Percentiles rank a stretch among this genome's conserved stretches.
Evolutionary conservation across 1,140 invertebrate species (phyloP).

Genomic region (Sinella curviseta): DNA sequence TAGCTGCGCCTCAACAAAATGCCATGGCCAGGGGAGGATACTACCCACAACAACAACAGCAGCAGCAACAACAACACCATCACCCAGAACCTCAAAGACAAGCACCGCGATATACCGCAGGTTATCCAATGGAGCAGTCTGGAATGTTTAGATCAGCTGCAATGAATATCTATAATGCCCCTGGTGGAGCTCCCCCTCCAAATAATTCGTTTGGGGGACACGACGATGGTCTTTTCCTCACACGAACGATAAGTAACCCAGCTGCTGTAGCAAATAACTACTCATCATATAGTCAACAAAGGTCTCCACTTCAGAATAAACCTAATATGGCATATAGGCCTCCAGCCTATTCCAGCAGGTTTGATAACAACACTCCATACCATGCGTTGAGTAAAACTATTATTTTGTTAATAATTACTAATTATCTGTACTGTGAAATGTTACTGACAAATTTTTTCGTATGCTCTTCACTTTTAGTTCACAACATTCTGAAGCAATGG

Average conservation of each 20-base stretch:
- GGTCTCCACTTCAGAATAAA: constrained; percentile 2
- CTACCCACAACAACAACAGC: not conserved
- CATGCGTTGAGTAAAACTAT: not conserved
- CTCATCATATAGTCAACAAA: constrained; percentile 10
- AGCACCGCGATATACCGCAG: not conserved
- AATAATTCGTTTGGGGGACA: not conserved
- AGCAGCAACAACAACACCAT: no score
- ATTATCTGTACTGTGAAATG: not conserved
- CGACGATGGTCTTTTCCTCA: constrained; percentile 27
- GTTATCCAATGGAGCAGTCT: constrained; percentile 4
- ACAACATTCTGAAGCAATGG: constrained; percentile 36
- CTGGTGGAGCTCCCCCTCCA: not conserved
- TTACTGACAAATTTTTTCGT: not conserved
- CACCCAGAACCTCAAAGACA: constrained; percentile 4
- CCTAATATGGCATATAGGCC: not conserved
- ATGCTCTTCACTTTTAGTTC: not conserved
- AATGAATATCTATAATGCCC: not conserved
- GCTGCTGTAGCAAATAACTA: constrained; percentile 13
- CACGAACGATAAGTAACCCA: constrained; percentile 37
- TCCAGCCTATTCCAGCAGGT: not conserved
- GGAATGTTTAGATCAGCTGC: constrained; percentile 26
- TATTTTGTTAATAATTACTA: not conserved
- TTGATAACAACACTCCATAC: no score
- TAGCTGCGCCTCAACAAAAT: not conserved
- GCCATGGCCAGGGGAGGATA: constrained; percentile 6